These are phyloP conservation scores for Drosophila antonietae DNA, from an alignment of 2,888 invertebrate species.

Conservation along the genomic window DNA sequence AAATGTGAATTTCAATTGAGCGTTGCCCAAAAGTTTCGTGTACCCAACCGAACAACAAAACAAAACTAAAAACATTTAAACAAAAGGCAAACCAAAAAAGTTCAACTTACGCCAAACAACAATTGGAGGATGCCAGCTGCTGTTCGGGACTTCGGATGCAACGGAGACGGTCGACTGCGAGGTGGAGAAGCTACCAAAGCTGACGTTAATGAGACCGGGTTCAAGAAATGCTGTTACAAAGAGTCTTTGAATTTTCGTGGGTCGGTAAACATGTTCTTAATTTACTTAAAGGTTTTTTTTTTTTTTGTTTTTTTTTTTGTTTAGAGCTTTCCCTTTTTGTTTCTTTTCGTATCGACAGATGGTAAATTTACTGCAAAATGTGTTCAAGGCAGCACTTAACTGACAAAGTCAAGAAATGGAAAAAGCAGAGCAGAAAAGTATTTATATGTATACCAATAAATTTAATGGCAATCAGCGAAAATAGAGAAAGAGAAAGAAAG, in stretches of 20 bases:
- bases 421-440: neutral
- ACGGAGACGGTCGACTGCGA: neutral
- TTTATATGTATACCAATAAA: conserved; percentile 2
- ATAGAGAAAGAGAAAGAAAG: too few species aligned
- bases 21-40: conserved; percentile 44
- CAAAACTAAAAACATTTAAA: conserved; percentile 30
- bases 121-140: conserved; percentile 28
- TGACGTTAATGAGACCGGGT: conserved; percentile 19
- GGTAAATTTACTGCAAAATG: neutral
- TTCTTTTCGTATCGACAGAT: conserved; percentile 4
- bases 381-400: neutral
- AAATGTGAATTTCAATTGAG: conserved; percentile 59
- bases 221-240: conserved; percentile 2
- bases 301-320: neutral
- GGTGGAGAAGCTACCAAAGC: conserved; percentile 3
- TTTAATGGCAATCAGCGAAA: neutral
- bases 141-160: conserved; percentile 2
- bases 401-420: neutral
- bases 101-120: conserved; percentile 28
- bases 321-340: conserved; percentile 2
- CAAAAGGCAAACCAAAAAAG: conserved; percentile 34
- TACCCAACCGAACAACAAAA: conserved; percentile 3
- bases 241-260: neutral
- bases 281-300: neutral
- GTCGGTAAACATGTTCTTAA: conserved; percentile 3